Evolutionary conservation across 2,113 vertebrate species (phyloP).

Genomic region (Trogon melanurus): DNA sequence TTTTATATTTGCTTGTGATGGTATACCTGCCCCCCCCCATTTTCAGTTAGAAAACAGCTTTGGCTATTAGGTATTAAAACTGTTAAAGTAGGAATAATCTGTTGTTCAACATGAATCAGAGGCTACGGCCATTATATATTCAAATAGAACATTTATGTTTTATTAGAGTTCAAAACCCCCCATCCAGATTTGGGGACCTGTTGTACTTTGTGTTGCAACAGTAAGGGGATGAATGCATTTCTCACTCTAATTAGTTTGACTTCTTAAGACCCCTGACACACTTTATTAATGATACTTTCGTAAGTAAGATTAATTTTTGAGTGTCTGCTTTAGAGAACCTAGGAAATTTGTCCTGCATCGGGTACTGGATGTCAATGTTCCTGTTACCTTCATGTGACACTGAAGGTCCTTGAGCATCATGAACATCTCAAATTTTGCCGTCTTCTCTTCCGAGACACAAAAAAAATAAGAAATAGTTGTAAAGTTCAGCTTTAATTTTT

Average conservation of each 20-base stretch:
- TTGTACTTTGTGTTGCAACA: not conserved
- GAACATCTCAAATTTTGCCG: not conserved
- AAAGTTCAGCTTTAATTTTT: not conserved
- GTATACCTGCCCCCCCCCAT: fast-evolving
- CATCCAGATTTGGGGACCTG: not conserved
- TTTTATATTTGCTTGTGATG: not conserved
- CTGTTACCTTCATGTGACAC: not conserved
- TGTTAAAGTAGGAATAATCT: not conserved
- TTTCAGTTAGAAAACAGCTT: not conserved
- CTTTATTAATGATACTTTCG: not conserved
- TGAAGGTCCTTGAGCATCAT: not conserved
- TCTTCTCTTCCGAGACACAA: not conserved
- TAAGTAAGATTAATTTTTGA: not conserved
- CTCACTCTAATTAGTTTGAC: not conserved
- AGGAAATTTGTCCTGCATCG: not conserved
- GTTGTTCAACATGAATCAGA: not conserved
- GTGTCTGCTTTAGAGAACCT: not conserved
- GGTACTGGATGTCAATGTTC: not conserved
- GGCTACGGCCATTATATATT: not conserved
- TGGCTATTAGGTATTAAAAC: not conserved
- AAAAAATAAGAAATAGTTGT: not conserved
- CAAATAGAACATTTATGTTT: not conserved
- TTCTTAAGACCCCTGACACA: not conserved
- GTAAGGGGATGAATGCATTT: not conserved
- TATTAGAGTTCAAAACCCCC: not conserved